Percentiles rank a stretch among this genome's conserved stretches.
Conservation (phyloP, 2,888 invertebrate species). For the Physocephala rufipes region DNA sequence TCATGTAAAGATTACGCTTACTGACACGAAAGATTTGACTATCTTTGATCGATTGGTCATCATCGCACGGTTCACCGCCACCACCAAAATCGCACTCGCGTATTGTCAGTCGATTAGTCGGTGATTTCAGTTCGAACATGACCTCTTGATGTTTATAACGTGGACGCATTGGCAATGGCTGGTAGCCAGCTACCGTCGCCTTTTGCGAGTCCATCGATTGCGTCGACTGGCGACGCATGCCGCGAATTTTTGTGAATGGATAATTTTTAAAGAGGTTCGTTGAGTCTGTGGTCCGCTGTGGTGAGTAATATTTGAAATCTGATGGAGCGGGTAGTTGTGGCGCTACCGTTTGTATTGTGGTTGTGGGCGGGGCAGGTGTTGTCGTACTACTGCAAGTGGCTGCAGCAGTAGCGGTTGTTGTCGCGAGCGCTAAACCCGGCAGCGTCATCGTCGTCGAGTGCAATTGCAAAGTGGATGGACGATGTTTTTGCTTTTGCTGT, state of each 20-base stretch:
- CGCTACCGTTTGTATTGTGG: constrained; percentile 58
- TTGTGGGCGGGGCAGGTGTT: constrained; percentile 51
- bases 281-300: constrained; percentile 61
- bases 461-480: constrained; percentile 27
- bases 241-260: constrained; percentile 63
- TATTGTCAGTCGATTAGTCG: constrained; percentile 64
- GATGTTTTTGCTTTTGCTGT: constrained; percentile 23
- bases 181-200: constrained; percentile 59
- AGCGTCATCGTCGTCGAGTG: constrained; percentile 49
- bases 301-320: constrained; percentile 65
- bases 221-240: constrained; percentile 61
- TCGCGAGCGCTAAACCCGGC: constrained; percentile 46
- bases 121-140: constrained; percentile 64
- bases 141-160: constrained; percentile 64
- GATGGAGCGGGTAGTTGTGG: constrained; percentile 62
- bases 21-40: constrained; percentile 67
- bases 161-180: constrained; percentile 61
- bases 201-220: constrained; percentile 64
- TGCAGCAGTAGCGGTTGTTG: constrained; percentile 49
- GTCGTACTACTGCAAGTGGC: constrained; percentile 44
- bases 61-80: constrained; percentile 66
- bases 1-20: constrained; percentile 66
- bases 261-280: constrained; percentile 60
- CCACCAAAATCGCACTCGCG: constrained; percentile 66
- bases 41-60: constrained; percentile 65